Evolutionary conservation across 2,888 invertebrate species (phyloP), one percentile per base, ranked within the genome.

Genomic region (Mesoligia furuncula): DNA sequence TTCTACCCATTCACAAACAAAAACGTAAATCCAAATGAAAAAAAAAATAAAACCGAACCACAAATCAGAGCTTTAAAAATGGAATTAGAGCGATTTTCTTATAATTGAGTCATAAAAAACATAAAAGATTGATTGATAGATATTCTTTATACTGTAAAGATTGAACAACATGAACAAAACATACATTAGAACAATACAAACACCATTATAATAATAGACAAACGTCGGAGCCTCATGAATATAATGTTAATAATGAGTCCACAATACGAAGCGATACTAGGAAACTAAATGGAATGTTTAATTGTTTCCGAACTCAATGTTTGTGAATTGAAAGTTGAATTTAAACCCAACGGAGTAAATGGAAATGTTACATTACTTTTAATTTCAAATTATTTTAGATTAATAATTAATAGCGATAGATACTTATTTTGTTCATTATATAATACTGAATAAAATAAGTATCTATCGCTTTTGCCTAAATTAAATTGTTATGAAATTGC

Each of bases 241-340:
- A 64, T 62, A 39, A 79, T n/a, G 13, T 45, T 20, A 67, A 54
- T 61, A 54, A 42, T 51, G 13, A 76, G 15, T 39, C 5, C 42
- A 76, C 13, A 71, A 42, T 24, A 62, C 62, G 42, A 45, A 15
- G 17, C 15, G 27, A 51, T 77, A 65, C 42, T 45, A 70, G 17
- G 36, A 62, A 71, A 77, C 15, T 54, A 61, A 79, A 72, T 62
- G 65, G 27, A 64, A 64, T 20, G 15, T 73, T 73, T 15, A 61
- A 85, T 73, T 75, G 66, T 70, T 75, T 45, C 36, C 24, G 27
- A 54, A 73, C 42, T 36, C 31, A 73, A 68, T 72, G 27, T 84
- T 84, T 74, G 76, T 42, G 57, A 65, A 72, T 72, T 59, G 7
- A 48, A 79, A 79, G 48, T 75, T 69, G 36, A 54, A 48, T 59